These are phyloP conservation scores for Glossophaga mutica DNA, from an alignment of 2,797 vertebrate species.

Conservation along the genomic window DNA sequence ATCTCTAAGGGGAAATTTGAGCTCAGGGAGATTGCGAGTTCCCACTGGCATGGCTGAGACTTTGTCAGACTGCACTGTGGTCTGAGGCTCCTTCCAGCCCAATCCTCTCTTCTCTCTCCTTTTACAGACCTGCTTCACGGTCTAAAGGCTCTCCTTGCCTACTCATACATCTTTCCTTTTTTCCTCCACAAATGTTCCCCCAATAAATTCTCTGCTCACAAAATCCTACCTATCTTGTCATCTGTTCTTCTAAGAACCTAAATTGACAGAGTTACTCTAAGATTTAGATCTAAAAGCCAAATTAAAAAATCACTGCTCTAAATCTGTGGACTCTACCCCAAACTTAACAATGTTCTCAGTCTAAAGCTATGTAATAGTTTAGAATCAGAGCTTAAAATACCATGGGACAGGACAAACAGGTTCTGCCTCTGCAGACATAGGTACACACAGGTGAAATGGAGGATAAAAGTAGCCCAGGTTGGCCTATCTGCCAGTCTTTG, in stretches of 20 bases:
- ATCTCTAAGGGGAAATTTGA: background rate
- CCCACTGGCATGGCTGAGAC: background rate
- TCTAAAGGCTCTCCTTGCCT: background rate
- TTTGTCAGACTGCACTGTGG: background rate
- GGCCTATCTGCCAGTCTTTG: background rate
- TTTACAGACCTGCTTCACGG: background rate
- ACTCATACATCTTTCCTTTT: fast-evolving
- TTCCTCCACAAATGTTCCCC: background rate
- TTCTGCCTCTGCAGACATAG: background rate
- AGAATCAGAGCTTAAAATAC: background rate
- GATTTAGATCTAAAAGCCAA: background rate
- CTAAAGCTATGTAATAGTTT: background rate
- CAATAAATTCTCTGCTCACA: background rate
- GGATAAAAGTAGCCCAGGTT: background rate
- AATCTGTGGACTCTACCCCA: background rate
- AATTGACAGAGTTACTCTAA: background rate
- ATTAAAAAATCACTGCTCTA: background rate
- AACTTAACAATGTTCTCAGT: background rate
- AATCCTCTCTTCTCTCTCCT: background rate
- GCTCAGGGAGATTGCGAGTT: too few relatives aligned
- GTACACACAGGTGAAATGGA: background rate
- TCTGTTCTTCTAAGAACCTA: background rate
- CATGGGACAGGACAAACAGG: background rate
- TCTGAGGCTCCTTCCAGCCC: background rate
- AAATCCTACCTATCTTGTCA: background rate